Percentiles rank a stretch among this genome's conserved stretches.
These are phyloP conservation scores for Heteromyza rotundicornis DNA, from an alignment of 2,888 invertebrate genomes.

Conservation along the genomic window DNA sequence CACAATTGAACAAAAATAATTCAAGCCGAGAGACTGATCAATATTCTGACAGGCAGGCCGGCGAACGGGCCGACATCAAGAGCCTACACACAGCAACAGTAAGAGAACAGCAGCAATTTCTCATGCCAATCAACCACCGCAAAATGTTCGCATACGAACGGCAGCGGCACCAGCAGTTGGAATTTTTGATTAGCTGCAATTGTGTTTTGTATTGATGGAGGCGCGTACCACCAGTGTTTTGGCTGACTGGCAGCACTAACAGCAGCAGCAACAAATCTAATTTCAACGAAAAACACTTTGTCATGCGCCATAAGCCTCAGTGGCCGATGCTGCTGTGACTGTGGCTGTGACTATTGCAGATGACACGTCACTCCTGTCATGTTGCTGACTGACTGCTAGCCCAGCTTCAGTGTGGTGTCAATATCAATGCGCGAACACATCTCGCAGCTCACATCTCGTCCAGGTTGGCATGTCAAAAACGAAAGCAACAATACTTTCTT, in stretches of 20 bases:
- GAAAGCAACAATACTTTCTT: neutral
- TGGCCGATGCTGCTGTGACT: slow-evolving; percentile 10
- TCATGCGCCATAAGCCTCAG: slow-evolving; percentile 22
- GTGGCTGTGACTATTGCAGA: too few species aligned
- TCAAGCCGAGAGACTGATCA: neutral
- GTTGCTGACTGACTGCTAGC: neutral
- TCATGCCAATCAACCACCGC: slow-evolving; percentile 26
- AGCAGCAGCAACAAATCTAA: slow-evolving; percentile 11
- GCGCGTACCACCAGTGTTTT: neutral
- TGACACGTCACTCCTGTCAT: too few species aligned
- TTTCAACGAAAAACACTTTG: slow-evolving; percentile 24
- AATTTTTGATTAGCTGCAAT: slow-evolving; percentile 26
- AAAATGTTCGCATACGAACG: slow-evolving; percentile 20
- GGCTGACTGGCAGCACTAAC: neutral
- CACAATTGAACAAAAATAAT: slow-evolving; percentile 4
- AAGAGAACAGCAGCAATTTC: slow-evolving; percentile 17
- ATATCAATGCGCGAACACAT: slow-evolving; percentile 26
- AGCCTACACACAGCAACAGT: neutral
- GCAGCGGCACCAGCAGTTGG: neutral
- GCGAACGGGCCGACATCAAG: neutral
- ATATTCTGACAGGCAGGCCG: slow-evolving; percentile 17
- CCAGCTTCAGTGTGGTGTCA: slow-evolving; percentile 13
- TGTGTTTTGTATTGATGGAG: slow-evolving; percentile 5
- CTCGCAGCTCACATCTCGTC: too few species aligned
- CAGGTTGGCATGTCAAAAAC: slow-evolving; percentile 20